A percentile compares a stretch with the other conserved stretches of the same genome.
Conservation (phyloP, 1,140 invertebrate species). For the Drosophila cardini region DNA sequence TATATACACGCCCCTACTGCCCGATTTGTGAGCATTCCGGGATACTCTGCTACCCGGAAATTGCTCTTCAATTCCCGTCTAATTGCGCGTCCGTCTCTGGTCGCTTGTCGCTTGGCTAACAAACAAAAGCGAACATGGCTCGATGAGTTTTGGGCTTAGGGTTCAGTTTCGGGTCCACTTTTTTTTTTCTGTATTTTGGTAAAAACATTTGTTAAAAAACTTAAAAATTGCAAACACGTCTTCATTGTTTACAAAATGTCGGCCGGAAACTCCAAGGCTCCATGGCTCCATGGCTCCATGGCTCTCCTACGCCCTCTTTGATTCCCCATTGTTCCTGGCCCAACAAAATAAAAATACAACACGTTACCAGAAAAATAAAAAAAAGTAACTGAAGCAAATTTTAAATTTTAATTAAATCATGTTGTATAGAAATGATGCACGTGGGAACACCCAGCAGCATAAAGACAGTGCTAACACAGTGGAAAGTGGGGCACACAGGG, state of each 20-base stretch:
- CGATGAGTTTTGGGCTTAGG: conserved; percentile 24
- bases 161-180: neutral
- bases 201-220: conserved; percentile 79
- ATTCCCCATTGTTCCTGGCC: conserved; percentile 67
- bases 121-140: conserved; percentile 38
- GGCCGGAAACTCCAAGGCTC: conserved; percentile 63
- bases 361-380: conserved; percentile 8
- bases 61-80: conserved; percentile 44
- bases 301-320: conserved; percentile 22
- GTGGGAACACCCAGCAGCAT: conserved; percentile 44
- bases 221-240: conserved; percentile 83
- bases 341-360: conserved; percentile 18
- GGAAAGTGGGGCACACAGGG: neutral
- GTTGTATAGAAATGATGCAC: conserved; percentile 79
- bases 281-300: conserved; percentile 20
- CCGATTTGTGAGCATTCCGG: neutral
- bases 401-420: conserved; percentile 84
- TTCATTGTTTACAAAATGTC: conserved; percentile 83
- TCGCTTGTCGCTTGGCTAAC: conserved; percentile 34
- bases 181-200: conserved; percentile 6
- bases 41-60: neutral
- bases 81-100: conserved; percentile 61
- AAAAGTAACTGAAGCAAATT: conserved; percentile 51
- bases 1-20: neutral
- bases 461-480: conserved; percentile 11